Conservation (phyloP, 2,797 vertebrate genomes). For the Sebastes trivittatus region DNA sequence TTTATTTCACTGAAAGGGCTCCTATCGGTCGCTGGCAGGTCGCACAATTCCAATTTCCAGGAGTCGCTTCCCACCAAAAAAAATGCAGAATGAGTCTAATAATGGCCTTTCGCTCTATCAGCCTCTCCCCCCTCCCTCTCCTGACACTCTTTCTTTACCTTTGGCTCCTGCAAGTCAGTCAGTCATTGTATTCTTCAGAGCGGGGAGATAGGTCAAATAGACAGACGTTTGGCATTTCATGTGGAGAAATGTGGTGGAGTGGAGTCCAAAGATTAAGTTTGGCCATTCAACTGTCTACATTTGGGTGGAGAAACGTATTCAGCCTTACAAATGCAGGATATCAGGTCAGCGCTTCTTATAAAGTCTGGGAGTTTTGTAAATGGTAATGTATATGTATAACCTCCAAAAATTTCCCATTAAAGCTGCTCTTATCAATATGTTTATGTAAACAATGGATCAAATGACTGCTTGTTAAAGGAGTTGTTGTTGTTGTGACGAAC, state of each 20-base stretch:
- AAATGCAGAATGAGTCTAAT: conserved; percentile 74
- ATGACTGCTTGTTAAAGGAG: not conserved
- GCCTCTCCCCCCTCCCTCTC: conserved; percentile 15
- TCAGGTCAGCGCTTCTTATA: conserved; percentile 13
- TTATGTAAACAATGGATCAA: not conserved
- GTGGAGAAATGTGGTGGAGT: conserved; percentile 55
- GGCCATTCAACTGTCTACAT: conserved; percentile 40
- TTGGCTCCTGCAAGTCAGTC: conserved; percentile 50
- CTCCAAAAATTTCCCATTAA: not conserved
- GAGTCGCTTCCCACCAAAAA: conserved; percentile 52
- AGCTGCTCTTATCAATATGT: not conserved
- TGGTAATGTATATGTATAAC: not conserved
- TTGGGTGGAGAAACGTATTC: conserved; percentile 8
- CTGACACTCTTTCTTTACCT: conserved; percentile 46
- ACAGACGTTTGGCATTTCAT: conserved; percentile 66
- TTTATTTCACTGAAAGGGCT: conserved; percentile 67
- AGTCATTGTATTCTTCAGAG: conserved; percentile 58
- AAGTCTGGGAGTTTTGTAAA: conserved; percentile 8
- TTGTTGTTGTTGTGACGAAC: not conserved
- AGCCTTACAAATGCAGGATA: conserved; percentile 18
- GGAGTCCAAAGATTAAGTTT: conserved; percentile 50
- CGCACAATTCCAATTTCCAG: conserved; percentile 69
- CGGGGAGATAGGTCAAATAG: conserved; percentile 59
- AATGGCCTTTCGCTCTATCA: conserved; percentile 65
- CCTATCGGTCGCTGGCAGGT: conserved; percentile 68